Conservation (phyloP, 2,888 invertebrate genomes). For the Plebejus argus region DNA sequence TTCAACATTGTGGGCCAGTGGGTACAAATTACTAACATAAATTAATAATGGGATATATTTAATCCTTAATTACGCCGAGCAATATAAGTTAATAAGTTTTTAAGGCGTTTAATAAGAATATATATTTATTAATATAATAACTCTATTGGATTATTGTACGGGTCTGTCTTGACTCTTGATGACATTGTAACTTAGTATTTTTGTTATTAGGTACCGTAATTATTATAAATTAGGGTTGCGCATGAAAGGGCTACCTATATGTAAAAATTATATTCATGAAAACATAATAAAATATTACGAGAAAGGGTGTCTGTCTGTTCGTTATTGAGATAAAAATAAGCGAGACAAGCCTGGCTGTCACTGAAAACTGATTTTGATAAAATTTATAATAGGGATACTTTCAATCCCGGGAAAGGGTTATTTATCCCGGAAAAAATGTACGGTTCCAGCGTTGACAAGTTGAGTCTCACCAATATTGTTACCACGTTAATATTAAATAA, state of each 20-base stretch:
- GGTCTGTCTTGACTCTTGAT: background rate
- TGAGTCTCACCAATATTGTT: no score
- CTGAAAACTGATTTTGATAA: no score
- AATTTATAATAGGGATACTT: no score
- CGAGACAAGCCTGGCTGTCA: no score
- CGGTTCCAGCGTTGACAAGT: no score
- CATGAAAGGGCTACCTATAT: background rate
- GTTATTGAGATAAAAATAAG: no score
- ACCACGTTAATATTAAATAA: no score
- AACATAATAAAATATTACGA: no score
- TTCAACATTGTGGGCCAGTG: conserved; percentile 44
- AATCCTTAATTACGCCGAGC: conserved; percentile 42
- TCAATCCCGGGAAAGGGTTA: no score
- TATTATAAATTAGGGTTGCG: background rate
- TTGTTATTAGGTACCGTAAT: background rate
- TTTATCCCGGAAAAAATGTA: no score
- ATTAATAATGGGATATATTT: conserved; percentile 45
- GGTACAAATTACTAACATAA: conserved; percentile 44
- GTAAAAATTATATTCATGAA: background rate
- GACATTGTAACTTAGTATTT: background rate
- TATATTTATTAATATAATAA: conserved; percentile 36
- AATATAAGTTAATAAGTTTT: conserved; percentile 39
- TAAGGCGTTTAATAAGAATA: conserved; percentile 30
- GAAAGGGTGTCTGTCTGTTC: no score
- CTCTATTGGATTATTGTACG: conserved; percentile 34